Percentiles rank a stretch among this genome's conserved stretches.
Conservation (phyloP, 2,888 invertebrate genomes). For the Copidosoma aretas region DNA sequence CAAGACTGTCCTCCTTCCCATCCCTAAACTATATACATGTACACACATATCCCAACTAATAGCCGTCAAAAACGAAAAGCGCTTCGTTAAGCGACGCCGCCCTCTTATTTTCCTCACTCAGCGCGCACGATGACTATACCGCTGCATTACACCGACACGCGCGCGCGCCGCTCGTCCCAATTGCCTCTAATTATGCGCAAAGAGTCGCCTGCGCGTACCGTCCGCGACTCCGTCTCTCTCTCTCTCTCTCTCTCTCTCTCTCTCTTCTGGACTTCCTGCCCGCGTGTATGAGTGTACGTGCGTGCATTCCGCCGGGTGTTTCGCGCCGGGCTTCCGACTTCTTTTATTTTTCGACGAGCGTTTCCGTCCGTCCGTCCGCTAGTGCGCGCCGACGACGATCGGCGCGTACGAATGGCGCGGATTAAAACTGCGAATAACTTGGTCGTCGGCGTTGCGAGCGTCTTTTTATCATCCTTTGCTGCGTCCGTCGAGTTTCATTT, state of each 20-base stretch:
- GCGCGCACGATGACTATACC: background rate
- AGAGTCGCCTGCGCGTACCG: slow-evolving; percentile 17
- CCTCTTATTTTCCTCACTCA: background rate
- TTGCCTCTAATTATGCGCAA: slow-evolving; percentile 38
- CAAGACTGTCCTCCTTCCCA: background rate
- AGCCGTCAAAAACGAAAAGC: background rate
- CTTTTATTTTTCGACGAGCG: background rate
- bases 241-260: slow-evolving; percentile 2
- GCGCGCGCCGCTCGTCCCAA: slow-evolving; percentile 23
- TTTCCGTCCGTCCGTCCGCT: background rate
- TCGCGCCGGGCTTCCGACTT: background rate
- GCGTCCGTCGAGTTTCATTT: too few relatives aligned
- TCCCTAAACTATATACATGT: background rate
- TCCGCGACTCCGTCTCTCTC: background rate
- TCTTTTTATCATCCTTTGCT: background rate
- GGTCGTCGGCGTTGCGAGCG: background rate
- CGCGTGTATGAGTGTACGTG: background rate
- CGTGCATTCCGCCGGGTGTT: background rate
- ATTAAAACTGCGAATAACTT: background rate
- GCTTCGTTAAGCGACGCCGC: background rate
- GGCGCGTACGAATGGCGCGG: background rate
- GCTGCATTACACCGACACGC: background rate
- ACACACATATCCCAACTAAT: background rate
- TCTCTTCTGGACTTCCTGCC: too few relatives aligned
- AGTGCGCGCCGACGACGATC: background rate